Evolutionary conservation across 2,113 vertebrate genomes (phyloP).

Genomic region (Speoplatyrhinus poulsoni): DNA sequence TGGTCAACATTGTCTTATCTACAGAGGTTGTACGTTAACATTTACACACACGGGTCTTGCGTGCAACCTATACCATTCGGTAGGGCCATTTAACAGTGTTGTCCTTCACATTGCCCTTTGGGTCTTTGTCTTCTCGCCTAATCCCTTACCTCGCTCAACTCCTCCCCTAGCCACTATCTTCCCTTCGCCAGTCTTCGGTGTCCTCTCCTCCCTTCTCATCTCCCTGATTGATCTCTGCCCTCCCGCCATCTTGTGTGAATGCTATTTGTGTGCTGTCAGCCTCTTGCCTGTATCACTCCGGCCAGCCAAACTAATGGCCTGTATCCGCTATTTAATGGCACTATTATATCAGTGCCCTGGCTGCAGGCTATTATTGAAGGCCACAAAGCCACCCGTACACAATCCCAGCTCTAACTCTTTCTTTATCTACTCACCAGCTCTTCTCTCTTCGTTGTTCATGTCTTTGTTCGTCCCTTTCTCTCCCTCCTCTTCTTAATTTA

Average conservation of each 20-base stretch:
- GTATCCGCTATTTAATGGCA: conserved; percentile 65
- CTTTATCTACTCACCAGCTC: conserved; percentile 39
- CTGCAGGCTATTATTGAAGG: conserved; percentile 54
- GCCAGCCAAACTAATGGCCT: conserved; percentile 69
- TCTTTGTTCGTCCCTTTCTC: conserved; percentile 19
- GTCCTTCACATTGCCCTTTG: conserved; percentile 42
- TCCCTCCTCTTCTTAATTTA: neutral
- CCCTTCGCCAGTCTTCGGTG: neutral
- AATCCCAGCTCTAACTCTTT: conserved; percentile 36
- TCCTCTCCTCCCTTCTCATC: conserved; percentile 29
- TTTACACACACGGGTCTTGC: conserved; percentile 15
- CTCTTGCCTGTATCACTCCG: conserved; percentile 46
- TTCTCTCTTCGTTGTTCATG: neutral
- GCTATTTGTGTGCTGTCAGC: conserved; percentile 68
- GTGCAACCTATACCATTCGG: conserved; percentile 2
- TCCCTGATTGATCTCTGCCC: conserved; percentile 60
- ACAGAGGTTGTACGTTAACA: conserved; percentile 11
- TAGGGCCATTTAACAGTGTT: conserved; percentile 16
- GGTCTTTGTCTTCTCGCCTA: neutral
- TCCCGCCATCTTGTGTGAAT: conserved; percentile 50
- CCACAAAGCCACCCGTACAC: conserved; percentile 50
- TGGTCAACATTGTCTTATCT: conserved; percentile 44
- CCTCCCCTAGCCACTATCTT: neutral
- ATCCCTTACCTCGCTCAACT: neutral
- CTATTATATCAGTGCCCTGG: conserved; percentile 58